These are phyloP conservation scores for Syngnathus acus DNA, from an alignment of 2,797 vertebrate genomes.

Conservation along the genomic window DNA sequence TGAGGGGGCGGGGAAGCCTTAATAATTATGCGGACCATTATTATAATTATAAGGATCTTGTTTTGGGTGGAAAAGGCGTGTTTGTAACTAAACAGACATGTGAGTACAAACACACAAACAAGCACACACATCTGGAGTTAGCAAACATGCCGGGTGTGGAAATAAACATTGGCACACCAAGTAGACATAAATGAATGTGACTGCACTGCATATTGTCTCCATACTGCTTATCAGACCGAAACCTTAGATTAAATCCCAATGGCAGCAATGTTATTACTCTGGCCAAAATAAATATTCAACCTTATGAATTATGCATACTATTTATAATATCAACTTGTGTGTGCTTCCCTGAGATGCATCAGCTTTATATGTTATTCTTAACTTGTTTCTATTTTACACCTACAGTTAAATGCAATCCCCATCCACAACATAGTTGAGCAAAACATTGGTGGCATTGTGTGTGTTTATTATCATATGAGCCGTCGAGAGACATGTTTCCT, in stretches of 20 bases:
- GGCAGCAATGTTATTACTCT: neutral
- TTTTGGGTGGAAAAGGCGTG: constrained; percentile 32
- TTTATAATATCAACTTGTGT: neutral
- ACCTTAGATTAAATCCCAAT: neutral
- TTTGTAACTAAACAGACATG: neutral
- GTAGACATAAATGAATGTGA: neutral
- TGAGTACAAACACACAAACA: neutral
- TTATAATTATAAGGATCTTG: constrained; percentile 17
- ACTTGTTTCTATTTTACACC: too few relatives aligned
- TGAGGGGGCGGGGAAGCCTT: constrained; percentile 37
- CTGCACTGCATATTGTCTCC: neutral
- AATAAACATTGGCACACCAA: neutral
- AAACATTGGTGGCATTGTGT: too few relatives aligned
- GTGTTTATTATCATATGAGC: too few relatives aligned
- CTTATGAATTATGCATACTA: neutral
- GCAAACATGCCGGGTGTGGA: neutral
- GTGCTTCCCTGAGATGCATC: neutral
- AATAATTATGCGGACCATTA: constrained; percentile 42
- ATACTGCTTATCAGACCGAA: neutral
- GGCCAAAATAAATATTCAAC: neutral
- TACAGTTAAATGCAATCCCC: too few relatives aligned
- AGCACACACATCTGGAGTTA: neutral
- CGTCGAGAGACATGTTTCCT: too few relatives aligned
- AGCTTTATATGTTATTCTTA: neutral
- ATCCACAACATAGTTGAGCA: too few relatives aligned